A percentile compares a stretch with the other conserved stretches of the same genome.
Conservation (phyloP, 2,797 vertebrate species). For the Leucoraja ocellata region DNA sequence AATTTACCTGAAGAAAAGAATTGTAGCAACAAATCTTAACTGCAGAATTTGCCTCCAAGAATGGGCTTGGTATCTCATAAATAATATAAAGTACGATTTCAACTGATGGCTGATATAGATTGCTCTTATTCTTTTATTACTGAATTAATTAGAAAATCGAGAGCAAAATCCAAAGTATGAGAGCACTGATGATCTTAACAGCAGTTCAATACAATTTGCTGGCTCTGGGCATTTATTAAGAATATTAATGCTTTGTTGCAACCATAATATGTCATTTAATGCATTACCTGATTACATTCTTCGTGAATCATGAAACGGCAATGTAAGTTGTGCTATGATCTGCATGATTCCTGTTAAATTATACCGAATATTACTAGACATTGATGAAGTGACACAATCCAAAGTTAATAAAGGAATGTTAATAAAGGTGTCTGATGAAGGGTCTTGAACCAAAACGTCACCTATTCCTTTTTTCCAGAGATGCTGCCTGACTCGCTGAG, state of each 20-base stretch:
- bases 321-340: neutral
- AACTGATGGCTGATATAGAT: no score
- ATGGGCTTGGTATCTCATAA: neutral
- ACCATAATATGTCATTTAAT: neutral
- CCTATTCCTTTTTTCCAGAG: no score
- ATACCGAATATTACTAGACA: no score
- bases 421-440: no score
- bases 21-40: neutral
- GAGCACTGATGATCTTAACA: neutral
- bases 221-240: neutral
- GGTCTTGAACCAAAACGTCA: no score
- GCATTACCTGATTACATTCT: neutral
- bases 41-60: no score
- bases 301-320: neutral
- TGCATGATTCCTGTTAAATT: no score
- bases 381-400: neutral
- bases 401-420: no score
- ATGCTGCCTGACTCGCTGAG: no score
- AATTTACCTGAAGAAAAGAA: neutral
- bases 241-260: neutral
- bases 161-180: neutral
- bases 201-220: neutral
- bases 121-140: neutral
- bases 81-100: neutral
- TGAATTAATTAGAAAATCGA: neutral